Conservation (phyloP, 2,113 vertebrate genomes). For the Vulpes vulpes region DNA sequence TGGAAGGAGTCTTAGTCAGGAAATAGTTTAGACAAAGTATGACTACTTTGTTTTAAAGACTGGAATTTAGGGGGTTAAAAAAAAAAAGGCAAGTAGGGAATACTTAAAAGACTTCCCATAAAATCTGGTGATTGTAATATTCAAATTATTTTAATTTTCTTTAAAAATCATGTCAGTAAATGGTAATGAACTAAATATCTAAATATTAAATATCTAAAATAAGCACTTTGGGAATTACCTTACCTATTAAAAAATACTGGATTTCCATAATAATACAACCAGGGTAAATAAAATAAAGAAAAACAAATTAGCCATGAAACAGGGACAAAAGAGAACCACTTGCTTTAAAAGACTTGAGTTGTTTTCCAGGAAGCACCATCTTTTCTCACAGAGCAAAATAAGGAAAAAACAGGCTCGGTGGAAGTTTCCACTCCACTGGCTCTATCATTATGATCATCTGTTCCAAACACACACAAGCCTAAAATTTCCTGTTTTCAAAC, state of each 20-base stretch:
- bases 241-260: constrained; percentile 31
- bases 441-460: constrained; percentile 98
- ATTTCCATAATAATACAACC: constrained; percentile 64
- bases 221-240: constrained; percentile 2
- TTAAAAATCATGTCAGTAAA: neutral
- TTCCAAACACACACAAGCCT: constrained; percentile 94
- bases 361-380: constrained; percentile 94
- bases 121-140: neutral
- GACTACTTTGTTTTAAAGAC: constrained; percentile 52
- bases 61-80: constrained; percentile 59
- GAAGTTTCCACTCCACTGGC: constrained; percentile 98
- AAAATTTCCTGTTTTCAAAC: constrained; percentile 99
- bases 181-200: neutral
- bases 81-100: neutral
- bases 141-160: neutral
- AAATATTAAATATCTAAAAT: constrained; percentile 22
- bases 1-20: constrained; percentile 57
- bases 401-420: constrained; percentile 94
- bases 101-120: constrained; percentile 33
- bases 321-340: constrained; percentile 79
- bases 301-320: constrained; percentile 77
- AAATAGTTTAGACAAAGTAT: constrained; percentile 53
- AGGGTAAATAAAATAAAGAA: constrained; percentile 73
- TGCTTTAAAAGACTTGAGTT: constrained; percentile 86
- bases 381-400: constrained; percentile 89